Percentiles rank a stretch among this genome's conserved stretches.
These are phyloP conservation scores for Margarornis squamiger DNA, from an alignment of 2,797 vertebrate species.

Conservation along the genomic window DNA sequence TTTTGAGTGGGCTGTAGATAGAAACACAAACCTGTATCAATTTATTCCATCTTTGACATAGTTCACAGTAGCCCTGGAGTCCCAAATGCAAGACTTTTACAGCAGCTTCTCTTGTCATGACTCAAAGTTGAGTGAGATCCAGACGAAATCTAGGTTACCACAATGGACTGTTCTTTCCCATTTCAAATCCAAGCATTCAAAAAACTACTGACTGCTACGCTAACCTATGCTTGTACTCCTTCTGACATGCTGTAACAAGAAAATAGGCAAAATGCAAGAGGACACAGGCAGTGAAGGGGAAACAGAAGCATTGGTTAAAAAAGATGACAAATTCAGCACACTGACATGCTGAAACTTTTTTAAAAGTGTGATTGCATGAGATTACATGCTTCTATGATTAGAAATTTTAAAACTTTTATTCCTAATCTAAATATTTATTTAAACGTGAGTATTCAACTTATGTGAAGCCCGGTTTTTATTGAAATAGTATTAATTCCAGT, in stretches of 20 bases:
- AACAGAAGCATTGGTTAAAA: neutral
- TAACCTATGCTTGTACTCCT: neutral
- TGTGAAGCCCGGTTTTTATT: neutral
- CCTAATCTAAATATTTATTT: neutral
- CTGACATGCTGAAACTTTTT: neutral
- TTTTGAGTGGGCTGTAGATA: neutral
- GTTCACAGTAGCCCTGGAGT: neutral
- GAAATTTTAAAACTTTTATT: neutral
- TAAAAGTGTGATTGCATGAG: neutral
- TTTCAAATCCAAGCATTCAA: neutral
- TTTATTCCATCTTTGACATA: neutral
- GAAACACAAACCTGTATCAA: neutral
- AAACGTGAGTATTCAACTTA: neutral
- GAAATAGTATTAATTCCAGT: neutral
- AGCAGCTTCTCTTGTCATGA: neutral
- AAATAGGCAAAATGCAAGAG: neutral
- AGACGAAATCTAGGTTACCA: neutral
- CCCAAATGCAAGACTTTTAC: neutral
- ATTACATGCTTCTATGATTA: neutral
- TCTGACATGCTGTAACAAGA: neutral
- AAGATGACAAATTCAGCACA: neutral
- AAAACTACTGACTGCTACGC: neutral
- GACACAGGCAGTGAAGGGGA: neutral
- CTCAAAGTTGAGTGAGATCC: neutral
- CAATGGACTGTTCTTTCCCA: neutral